Percentiles rank a stretch among this genome's conserved stretches.
Conservation (phyloP, 2,113 vertebrate species). For the Oncorhynchus keta region DNA sequence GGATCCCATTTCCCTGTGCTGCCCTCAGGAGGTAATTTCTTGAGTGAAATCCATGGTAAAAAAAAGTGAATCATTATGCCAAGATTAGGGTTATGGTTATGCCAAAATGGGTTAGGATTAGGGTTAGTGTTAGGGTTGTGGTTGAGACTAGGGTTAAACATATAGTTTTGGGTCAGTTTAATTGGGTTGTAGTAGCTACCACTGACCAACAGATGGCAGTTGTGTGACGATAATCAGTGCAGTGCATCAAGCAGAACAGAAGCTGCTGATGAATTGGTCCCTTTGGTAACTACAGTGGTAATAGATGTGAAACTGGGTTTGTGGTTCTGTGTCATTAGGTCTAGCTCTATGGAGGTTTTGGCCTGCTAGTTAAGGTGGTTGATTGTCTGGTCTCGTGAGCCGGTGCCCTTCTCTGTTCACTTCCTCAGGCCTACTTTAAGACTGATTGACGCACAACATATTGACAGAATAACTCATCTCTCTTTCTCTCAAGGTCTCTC, state of each 20-base stretch:
- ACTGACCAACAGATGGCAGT: conserved; percentile 24
- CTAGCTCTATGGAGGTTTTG: not conserved
- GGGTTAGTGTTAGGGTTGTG: too few species aligned
- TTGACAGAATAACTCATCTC: conserved; percentile 33
- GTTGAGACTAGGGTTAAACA: too few species aligned
- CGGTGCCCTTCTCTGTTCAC: conserved; percentile 16
- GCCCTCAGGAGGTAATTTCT: too few species aligned
- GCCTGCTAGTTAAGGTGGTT: not conserved
- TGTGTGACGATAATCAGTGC: not conserved
- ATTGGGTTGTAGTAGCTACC: conserved; percentile 30
- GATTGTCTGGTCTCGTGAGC: conserved; percentile 18
- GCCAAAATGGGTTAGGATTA: too few species aligned
- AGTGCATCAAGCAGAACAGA: not conserved
- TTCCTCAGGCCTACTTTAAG: conserved; percentile 39
- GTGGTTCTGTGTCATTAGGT: conserved; percentile 30
- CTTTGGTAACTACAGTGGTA: too few species aligned
- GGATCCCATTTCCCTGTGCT: too few species aligned
- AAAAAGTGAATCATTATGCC: too few species aligned
- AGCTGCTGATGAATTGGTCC: not conserved
- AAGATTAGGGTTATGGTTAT: too few species aligned
- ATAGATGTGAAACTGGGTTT: not conserved
- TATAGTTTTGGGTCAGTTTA: too few species aligned
- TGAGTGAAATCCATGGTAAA: too few species aligned
- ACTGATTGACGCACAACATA: conserved; percentile 26
- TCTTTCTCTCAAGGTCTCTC: not conserved